phyloP scores from a whole-genome alignment of 2,888 invertebrate genomes.

The Cyrtodaria siliqua region DNA sequence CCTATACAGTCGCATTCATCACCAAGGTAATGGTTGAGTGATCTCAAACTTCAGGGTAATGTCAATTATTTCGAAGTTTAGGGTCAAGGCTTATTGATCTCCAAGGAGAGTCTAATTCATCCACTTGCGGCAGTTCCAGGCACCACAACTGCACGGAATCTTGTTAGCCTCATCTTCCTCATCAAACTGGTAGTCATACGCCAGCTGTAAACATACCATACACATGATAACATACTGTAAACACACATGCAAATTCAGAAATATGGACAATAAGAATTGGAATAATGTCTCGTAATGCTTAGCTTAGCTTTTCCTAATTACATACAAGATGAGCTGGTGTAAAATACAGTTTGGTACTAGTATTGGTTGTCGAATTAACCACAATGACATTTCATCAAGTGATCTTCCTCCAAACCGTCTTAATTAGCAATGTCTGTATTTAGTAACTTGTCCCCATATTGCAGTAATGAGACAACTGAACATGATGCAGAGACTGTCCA shows the following conservation, averaged over 20 bases:
- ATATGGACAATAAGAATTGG: too few relatives aligned
- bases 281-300: too few relatives aligned
- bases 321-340: too few relatives aligned
- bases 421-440: neutral
- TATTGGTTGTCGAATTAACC: constrained; percentile 43
- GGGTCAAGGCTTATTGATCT: too few relatives aligned
- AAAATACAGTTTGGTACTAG: too few relatives aligned
- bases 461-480: neutral
- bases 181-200: constrained; percentile 93
- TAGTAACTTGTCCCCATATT: neutral
- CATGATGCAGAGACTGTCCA: neutral
- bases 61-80: too few relatives aligned
- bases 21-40: too few relatives aligned
- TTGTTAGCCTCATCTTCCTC: constrained; percentile 99
- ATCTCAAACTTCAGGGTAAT: too few relatives aligned
- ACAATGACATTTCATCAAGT: constrained; percentile 37
- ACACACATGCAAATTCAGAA: too few relatives aligned
- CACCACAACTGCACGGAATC: constrained; percentile 99
- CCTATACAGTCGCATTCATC: too few relatives aligned
- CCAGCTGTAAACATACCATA: constrained; percentile 85
- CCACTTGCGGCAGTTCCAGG: constrained; percentile 99
- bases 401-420: constrained; percentile 33
- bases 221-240: neutral
- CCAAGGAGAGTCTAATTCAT: constrained; percentile 87
- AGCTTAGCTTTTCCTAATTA: too few relatives aligned